Evolutionary conservation across 2,113 vertebrate species (phyloP), one percentile per base, ranked within the genome.

Genomic region (Scartelaos histophorus): DNA sequence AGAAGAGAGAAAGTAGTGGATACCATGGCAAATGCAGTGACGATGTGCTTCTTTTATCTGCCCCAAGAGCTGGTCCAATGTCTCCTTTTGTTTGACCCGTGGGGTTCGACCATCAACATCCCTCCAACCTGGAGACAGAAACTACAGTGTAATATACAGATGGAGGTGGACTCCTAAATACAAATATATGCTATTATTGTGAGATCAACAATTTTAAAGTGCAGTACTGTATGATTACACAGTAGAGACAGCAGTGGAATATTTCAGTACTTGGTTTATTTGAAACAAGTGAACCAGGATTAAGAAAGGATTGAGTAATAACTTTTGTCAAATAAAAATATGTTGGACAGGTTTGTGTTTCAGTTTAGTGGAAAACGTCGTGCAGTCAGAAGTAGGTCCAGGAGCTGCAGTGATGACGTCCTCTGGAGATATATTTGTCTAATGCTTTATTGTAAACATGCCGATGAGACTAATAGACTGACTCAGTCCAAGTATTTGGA

Each of bases 41-140:
- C 93, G 95, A 78, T 96, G 96, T 71, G 93, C 85, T 0, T 94
- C 95, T 87, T 96, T 96, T 85, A 96, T 94, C 86, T 95, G 94
- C n/a, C 87, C 85, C 25, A 96, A 92, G 6, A 96, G 93, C 57
- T 94, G 94, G 78, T 96, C 95, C 49, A 97, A 85, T 9, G 93
- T 93, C 81, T 95, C 95, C 10, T 93, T 93, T 83, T 96, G 95
- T 56, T 89, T 90, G 47, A 93, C 91, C 29, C 95, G 91, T 0
- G 94, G 94, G 0, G 89, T 85, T 0, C 94, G 90, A 9, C 94
- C 93, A 0, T 97, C 95, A 0, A 94, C 90, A 67, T 96, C 95
- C 64, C 95, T 89, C 96, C 96, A 97, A 86, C 95, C 96, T 97
- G 89, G 1, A 58, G 49, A 56, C 15, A 75, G 2, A 6, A 2